Base-by-base conservation (phyloP, 2,797 vertebrate genomes). In the Chaetophractus vellerosus region DNA sequence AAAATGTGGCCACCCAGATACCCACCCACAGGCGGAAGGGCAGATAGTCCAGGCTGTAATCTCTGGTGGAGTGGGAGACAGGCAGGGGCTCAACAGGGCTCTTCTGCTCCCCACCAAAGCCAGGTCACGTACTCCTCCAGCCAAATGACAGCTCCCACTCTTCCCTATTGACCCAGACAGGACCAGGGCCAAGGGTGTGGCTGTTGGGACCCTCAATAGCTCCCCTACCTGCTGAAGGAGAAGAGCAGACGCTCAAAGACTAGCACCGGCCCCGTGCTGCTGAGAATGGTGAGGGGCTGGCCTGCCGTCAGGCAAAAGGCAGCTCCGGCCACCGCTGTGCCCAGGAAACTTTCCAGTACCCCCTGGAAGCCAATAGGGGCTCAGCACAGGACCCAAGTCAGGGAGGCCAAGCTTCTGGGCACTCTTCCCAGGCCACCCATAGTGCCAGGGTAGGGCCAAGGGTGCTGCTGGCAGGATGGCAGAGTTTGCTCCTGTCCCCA, bases 21-120 rank as follows among this genome's bases (percentile, higher is more conserved):
- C 98, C 99, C 28, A 99, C 98, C 98, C 98, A 99, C 24, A 99
- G 98, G 50, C 98, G 98, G 94, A 99, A 98, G 93, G 99, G 98
- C 91, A 99, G 95, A 95, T 99, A 99, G 89, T 98, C 98, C 96
- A 99, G 94, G 69, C 88, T 76, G 81, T 99, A 93, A 72, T 99
- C 98, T 94, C 99, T 99, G 89, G 28, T 14, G 38, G 45, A 64
- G 86, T 81, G 26, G 6, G 48, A 96, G 69, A 88, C 61, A 76
- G 52, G n/a, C n/a, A 89, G 59, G 59, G 57, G n/a, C 38, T 89
- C 75, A 31, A 63, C 61, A 88, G 69, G 26, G 45, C 33, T 86
- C 36, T 66, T 69, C 93, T 90, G 52, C 26, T 91, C 16, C 76
- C 50, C 31, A 26, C 52, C 38, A 57, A 92, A 87, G 59, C 85